These are phyloP conservation scores for Salmo trutta DNA, from an alignment of 2,797 vertebrate species.

Conservation along the genomic window DNA sequence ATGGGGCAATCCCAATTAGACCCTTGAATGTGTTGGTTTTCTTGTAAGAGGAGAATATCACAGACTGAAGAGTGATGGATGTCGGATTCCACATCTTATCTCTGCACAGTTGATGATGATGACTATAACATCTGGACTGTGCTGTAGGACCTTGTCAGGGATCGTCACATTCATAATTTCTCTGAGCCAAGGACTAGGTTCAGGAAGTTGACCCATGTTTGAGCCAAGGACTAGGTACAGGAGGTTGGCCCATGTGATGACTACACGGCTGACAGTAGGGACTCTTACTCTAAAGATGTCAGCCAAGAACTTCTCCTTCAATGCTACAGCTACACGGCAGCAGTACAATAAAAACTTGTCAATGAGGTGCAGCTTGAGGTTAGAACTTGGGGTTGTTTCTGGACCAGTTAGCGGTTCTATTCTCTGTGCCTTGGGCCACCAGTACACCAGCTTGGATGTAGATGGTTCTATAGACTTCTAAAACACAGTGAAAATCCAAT, in stretches of 20 bases:
- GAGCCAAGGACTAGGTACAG: constrained; percentile 21
- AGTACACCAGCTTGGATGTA: constrained; percentile 1
- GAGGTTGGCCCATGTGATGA: constrained; percentile 29
- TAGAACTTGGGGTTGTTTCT: neutral
- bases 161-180: constrained; percentile 20
- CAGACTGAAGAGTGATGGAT: constrained; percentile 14
- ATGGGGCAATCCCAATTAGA: constrained; percentile 17
- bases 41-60: constrained; percentile 23
- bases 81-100: constrained; percentile 11
- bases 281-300: constrained; percentile 16
- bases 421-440: neutral
- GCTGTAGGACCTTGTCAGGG: constrained; percentile 14
- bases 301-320: constrained; percentile 11
- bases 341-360: constrained; percentile 13
- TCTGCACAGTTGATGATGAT: constrained; percentile 28
- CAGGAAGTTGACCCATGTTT: constrained; percentile 22
- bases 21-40: constrained; percentile 21
- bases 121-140: constrained; percentile 22
- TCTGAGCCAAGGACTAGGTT: constrained; percentile 21
- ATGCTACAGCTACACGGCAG: neutral
- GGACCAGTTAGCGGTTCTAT: neutral
- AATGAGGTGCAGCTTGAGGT: constrained; percentile 4
- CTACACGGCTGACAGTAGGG: constrained; percentile 8
- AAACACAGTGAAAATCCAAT: neutral
- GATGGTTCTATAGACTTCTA: constrained; percentile 7